These are phyloP conservation scores for Myiozetetes cayanensis DNA, from an alignment of 2,113 vertebrate species.

Conservation along the genomic window DNA sequence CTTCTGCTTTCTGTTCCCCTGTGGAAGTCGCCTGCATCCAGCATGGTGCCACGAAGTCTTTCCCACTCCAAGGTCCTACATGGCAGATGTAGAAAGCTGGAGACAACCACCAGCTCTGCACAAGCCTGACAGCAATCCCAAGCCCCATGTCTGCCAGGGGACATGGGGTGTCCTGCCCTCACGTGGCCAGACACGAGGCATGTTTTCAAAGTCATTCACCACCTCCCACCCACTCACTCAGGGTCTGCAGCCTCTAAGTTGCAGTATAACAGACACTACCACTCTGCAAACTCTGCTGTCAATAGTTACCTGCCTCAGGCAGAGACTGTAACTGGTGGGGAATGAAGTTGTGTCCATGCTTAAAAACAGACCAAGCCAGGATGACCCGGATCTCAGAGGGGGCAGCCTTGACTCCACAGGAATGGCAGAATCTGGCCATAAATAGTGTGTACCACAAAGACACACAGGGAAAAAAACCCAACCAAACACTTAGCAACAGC, in stretches of 20 bases:
- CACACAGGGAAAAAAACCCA: not conserved
- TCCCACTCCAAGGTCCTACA: fast-evolving
- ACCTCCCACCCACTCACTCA: not conserved
- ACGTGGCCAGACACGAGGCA: fast-evolving
- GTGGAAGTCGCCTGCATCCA: fast-evolving
- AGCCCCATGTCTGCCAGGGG: not conserved
- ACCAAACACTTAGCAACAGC: not conserved
- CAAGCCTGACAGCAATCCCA: not conserved
- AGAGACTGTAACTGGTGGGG: not conserved
- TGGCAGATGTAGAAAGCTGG: not conserved
- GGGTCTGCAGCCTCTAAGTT: not conserved
- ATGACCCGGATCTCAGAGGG: not conserved
- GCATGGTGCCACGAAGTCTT: not conserved
- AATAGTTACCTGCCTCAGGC: not conserved
- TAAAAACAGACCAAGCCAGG: not conserved
- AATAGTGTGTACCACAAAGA: not conserved
- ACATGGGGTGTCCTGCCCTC: not conserved
- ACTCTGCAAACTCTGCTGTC: not conserved
- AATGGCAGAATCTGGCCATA: slow-evolving; percentile 3
- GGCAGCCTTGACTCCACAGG: not conserved
- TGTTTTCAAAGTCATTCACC: fast-evolving
- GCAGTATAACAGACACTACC: not conserved
- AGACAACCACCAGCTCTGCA: not conserved
- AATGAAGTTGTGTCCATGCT: not conserved
- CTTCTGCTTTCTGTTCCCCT: not conserved